Evolutionary conservation across 1,140 invertebrate genomes (phyloP).

Genomic region (Vanessa atalanta): DNA sequence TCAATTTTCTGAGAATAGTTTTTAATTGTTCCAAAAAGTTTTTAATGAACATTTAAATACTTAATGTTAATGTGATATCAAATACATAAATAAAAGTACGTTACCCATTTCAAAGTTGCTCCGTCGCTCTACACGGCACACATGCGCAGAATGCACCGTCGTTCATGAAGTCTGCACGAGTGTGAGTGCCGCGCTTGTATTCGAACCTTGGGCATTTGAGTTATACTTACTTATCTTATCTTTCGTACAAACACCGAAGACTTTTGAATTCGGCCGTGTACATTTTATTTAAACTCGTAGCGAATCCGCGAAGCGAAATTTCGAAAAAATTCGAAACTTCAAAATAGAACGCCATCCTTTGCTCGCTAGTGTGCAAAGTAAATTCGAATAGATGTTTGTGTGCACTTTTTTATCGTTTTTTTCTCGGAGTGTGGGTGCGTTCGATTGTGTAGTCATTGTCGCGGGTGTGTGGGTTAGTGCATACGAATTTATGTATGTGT

Average conservation of each 20-base stretch:
- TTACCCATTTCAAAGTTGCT: constrained; percentile 46
- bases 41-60: neutral
- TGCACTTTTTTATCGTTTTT: constrained; percentile 79
- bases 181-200: constrained; percentile 69
- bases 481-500: constrained; percentile 46
- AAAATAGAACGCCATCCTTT: constrained; percentile 50
- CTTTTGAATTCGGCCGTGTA: constrained; percentile 49
- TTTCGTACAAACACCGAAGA: constrained; percentile 58
- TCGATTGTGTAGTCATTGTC: constrained; percentile 67
- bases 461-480: constrained; percentile 45
- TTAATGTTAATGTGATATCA: constrained; percentile 13
- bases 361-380: constrained; percentile 53
- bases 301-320: constrained; percentile 34
- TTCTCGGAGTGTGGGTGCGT: constrained; percentile 77
- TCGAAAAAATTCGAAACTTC: constrained; percentile 46
- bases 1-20: neutral
- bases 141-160: constrained; percentile 67
- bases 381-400: constrained; percentile 58
- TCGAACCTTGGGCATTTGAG: constrained; percentile 72
- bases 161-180: constrained; percentile 49
- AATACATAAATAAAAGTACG: constrained; percentile 30
- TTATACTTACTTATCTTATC: constrained; percentile 66
- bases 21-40: neutral
- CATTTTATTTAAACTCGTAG: constrained; percentile 45
- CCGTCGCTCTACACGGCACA: constrained; percentile 56